Evolutionary conservation across 2,113 vertebrate species (phyloP).

Genomic region (Odocoileus virginianus): DNA sequence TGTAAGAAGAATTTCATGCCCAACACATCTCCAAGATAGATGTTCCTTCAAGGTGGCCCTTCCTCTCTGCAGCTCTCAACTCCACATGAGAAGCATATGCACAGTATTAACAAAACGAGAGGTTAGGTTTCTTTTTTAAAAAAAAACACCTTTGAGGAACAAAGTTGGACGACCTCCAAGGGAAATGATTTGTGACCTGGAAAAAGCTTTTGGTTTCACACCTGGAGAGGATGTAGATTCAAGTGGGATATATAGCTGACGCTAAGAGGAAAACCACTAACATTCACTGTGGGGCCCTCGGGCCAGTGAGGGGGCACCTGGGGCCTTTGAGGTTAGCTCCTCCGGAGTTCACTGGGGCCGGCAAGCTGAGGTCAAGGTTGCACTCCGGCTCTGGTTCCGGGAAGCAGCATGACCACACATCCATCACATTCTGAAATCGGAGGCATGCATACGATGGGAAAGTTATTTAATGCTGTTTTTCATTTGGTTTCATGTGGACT

Average conservation of each 20-base stretch:
- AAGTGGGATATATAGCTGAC: neutral
- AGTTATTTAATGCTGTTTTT: neutral
- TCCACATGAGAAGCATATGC: neutral
- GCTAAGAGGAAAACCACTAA: constrained; percentile 16
- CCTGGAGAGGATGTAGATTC: constrained; percentile 28
- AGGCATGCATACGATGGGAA: neutral
- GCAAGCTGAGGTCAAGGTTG: neutral
- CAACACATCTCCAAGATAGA: neutral
- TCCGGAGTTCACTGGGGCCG: neutral
- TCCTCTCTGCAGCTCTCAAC: neutral
- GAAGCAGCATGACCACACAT: neutral
- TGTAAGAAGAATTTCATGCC: neutral
- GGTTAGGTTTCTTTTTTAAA: neutral
- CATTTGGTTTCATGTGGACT: neutral
- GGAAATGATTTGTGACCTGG: constrained; percentile 30
- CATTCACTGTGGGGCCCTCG: neutral
- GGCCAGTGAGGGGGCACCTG: neutral
- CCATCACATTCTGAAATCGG: neutral
- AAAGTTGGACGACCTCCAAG: constrained; percentile 30
- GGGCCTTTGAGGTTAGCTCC: neutral
- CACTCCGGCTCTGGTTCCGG: neutral
- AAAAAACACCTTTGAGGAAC: constrained; percentile 1
- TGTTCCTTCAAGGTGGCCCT: neutral
- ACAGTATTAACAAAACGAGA: neutral
- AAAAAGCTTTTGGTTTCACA: constrained; percentile 45